phyloP scores from a whole-genome alignment of 2,888 invertebrate species.

The Aphrophora alni region DNA sequence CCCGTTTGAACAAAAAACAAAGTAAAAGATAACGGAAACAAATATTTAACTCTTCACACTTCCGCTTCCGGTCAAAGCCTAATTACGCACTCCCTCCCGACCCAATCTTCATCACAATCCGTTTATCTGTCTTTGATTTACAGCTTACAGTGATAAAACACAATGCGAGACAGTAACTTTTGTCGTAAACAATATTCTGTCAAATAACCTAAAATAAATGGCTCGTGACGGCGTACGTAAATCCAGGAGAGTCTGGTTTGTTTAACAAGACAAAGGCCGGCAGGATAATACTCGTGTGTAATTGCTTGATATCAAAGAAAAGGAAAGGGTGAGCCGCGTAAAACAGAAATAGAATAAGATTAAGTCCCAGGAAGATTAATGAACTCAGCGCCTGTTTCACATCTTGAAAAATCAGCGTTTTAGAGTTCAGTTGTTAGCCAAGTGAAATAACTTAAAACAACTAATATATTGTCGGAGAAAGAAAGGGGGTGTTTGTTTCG shows the following conservation, averaged over 20 bases:
- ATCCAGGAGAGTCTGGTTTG: not conserved
- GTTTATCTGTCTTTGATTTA: not conserved
- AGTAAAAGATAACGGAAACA: not conserved
- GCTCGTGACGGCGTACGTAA: not conserved
- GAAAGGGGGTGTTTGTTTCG: not conserved
- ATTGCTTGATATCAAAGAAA: not conserved
- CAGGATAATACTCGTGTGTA: not conserved
- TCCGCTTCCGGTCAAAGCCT: not conserved
- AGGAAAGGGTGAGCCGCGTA: not conserved
- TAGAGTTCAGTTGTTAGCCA: not conserved
- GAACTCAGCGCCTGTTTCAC: constrained; percentile 27
- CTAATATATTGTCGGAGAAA: not conserved
- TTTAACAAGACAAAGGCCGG: not conserved
- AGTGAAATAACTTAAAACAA: not conserved
- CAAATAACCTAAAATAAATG: not conserved
- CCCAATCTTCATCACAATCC: not conserved
- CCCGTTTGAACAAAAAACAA: too few relatives aligned
- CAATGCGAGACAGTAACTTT: not conserved
- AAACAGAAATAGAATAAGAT: not conserved
- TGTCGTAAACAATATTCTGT: not conserved
- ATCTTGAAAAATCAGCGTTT: constrained; percentile 12
- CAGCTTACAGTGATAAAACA: not conserved
- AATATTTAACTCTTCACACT: not conserved
- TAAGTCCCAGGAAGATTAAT: constrained; percentile 23
- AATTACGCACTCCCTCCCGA: not conserved